Evolutionary conservation across 2,113 vertebrate species (phyloP).

Genomic region (Corythaixoides concolor): DNA sequence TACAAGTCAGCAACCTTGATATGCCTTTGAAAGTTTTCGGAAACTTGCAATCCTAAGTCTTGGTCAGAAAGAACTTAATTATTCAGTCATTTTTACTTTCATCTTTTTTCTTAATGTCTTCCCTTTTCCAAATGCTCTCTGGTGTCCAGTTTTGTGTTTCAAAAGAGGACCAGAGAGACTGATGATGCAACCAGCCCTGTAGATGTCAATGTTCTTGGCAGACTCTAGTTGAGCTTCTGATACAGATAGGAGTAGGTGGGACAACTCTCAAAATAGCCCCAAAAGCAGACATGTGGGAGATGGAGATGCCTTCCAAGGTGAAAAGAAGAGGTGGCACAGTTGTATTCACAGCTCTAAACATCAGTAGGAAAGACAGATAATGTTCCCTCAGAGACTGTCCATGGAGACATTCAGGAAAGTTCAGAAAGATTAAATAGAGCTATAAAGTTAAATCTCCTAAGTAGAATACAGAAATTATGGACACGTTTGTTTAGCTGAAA

Average conservation of each 20-base stretch:
- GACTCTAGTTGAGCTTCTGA: background rate
- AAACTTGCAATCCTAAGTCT: background rate
- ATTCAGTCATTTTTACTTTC: background rate
- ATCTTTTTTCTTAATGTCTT: background rate
- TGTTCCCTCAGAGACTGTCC: background rate
- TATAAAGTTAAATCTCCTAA: background rate
- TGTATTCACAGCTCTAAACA: background rate
- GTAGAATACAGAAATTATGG: background rate
- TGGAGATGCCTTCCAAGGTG: background rate
- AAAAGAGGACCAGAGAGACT: background rate
- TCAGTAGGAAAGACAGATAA: background rate
- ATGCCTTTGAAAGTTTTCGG: background rate
- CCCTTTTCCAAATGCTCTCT: background rate
- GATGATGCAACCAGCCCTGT: background rate
- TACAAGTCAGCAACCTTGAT: background rate
- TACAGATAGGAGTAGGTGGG: background rate
- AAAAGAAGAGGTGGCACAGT: background rate
- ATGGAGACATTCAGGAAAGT: background rate
- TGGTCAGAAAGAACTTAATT: background rate
- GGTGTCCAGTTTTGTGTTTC: background rate
- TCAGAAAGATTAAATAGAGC: constrained; percentile 34
- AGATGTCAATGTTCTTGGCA: background rate
- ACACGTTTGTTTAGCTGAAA: background rate
- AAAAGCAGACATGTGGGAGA: background rate
- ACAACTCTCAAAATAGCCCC: background rate